phyloP scores from a whole-genome alignment of 30 jellyfish, hydroid and myxozoan species.

The Aurelia coerulea region DNA sequence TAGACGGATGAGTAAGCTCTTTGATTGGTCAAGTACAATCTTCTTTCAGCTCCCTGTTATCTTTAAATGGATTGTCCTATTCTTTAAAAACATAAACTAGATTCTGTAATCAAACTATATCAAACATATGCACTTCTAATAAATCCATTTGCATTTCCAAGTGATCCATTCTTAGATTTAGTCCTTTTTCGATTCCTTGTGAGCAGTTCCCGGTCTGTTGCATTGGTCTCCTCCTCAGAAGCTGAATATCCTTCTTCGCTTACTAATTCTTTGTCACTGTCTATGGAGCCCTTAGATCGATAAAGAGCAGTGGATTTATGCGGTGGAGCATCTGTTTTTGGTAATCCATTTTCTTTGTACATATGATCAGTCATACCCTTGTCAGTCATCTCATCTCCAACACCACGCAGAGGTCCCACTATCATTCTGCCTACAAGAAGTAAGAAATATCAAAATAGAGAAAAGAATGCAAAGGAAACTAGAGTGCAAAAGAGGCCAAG shows the following conservation, averaged over 20 bases:
- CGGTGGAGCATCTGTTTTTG: conserved; percentile 23
- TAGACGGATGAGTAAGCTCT: no score
- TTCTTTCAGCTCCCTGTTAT: no score
- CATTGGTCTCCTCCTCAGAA: conserved; percentile 82
- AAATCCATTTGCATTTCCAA: conserved; percentile 39
- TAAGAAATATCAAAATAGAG: no score
- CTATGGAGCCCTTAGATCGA: conserved; percentile 24
- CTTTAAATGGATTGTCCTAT: neutral
- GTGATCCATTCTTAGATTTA: conserved; percentile 54
- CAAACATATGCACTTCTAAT: conserved; percentile 64
- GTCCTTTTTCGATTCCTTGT: conserved; percentile 55
- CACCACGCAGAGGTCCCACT: conserved; percentile 73
- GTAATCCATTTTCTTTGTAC: neutral
- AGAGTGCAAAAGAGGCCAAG: no score
- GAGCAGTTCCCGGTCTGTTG: conserved; percentile 7
- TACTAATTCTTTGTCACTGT: conserved; percentile 8
- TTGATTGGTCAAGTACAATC: no score
- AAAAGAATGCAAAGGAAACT: no score
- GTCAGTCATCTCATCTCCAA: neutral
- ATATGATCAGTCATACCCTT: neutral
- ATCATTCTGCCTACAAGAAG: conserved; percentile 55
- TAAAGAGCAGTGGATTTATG: conserved; percentile 42
- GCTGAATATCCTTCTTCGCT: conserved; percentile 94
- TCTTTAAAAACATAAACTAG: neutral
- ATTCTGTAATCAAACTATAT: neutral